phyloP scores from a whole-genome alignment of 2,797 vertebrate species.

The Ctenopoma kingsleyae region DNA sequence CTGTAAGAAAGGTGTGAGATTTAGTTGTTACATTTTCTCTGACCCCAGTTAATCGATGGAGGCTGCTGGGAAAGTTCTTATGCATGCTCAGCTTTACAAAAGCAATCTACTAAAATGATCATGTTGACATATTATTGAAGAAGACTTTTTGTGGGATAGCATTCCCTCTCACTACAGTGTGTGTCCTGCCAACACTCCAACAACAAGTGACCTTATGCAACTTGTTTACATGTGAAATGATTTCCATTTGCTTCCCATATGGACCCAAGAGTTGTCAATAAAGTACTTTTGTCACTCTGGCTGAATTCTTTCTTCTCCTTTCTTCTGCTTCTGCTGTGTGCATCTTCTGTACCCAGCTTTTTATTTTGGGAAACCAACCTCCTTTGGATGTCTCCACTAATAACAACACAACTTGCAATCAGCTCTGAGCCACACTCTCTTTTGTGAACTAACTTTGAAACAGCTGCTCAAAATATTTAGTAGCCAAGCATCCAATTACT shows the following conservation, averaged over 20 bases:
- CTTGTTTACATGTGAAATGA: slow-evolving; percentile 64
- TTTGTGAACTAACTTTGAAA: not conserved
- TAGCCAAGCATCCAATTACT: not conserved
- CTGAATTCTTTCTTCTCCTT: not conserved
- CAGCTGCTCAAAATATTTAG: not conserved
- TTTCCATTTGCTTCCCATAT: slow-evolving; percentile 49
- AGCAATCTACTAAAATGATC: slow-evolving; percentile 15
- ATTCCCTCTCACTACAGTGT: slow-evolving; percentile 33
- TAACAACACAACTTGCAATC: too few species aligned
- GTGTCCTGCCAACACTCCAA: slow-evolving; percentile 34
- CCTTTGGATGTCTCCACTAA: too few species aligned
- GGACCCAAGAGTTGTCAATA: slow-evolving; percentile 60
- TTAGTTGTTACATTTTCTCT: not conserved
- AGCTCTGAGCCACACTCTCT: not conserved
- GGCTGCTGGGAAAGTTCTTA: slow-evolving; percentile 61
- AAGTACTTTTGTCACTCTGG: slow-evolving; percentile 53
- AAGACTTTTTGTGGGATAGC: slow-evolving; percentile 37
- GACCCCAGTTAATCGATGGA: slow-evolving; percentile 12
- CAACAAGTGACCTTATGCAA: slow-evolving; percentile 71
- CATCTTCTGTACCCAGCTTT: not conserved
- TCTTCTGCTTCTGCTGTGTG: not conserved
- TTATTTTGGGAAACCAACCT: too few species aligned
- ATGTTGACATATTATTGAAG: slow-evolving; percentile 25
- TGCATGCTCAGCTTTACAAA: slow-evolving; percentile 57
- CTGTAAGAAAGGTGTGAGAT: not conserved